These are phyloP conservation scores for Magallana gigas DNA, from an alignment of 1,140 invertebrate species.

Conservation along the genomic window DNA sequence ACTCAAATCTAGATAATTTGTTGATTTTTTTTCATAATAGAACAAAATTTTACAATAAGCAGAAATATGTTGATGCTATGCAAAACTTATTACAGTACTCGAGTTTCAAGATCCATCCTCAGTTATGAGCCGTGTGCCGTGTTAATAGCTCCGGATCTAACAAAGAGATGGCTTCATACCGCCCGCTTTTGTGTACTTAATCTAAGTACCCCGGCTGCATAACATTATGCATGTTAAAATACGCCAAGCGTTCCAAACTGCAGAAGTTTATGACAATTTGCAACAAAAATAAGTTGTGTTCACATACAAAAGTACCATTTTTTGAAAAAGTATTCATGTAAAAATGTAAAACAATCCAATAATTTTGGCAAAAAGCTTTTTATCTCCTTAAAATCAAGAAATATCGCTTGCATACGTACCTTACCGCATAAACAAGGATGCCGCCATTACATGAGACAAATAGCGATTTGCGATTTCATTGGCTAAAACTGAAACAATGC, in stretches of 20 bases:
- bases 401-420: constrained; percentile 38
- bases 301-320: background rate
- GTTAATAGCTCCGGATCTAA: background rate
- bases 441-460: constrained; percentile 59
- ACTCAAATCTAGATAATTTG: no score
- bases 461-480: constrained; percentile 6
- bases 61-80: no score
- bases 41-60: no score
- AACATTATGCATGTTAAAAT: background rate
- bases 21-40: no score
- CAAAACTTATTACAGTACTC: no score
- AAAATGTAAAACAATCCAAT: background rate
- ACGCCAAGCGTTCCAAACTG: background rate
- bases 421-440: constrained; percentile 57
- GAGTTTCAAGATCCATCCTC: no score
- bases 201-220: background rate
- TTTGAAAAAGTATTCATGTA: background rate
- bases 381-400: constrained; percentile 1
- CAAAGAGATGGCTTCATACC: background rate
- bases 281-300: background rate
- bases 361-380: background rate
- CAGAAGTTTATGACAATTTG: background rate
- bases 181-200: background rate
- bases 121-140: no score
- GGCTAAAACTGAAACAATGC: constrained; percentile 31